phyloP scores from a whole-genome alignment of 2,888 invertebrate genomes.

The Cephonodes hylas region DNA sequence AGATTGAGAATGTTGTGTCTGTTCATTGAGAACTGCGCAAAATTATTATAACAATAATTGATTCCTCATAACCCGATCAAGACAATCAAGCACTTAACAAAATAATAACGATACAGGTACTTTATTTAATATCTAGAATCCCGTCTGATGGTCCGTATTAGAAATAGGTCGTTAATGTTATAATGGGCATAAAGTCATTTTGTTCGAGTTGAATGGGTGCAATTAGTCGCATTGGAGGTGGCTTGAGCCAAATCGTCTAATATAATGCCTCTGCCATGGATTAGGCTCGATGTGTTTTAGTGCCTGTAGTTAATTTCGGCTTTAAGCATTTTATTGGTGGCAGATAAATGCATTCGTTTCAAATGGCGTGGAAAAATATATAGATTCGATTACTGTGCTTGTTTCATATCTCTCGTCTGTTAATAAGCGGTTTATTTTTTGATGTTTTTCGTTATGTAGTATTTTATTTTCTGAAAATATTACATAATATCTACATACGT shows the following conservation, averaged over 20 bases:
- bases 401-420: not conserved
- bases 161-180: slow-evolving; percentile 29
- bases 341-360: not conserved
- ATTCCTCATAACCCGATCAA: not conserved
- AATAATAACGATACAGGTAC: not conserved
- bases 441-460: too few species aligned
- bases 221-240: slow-evolving; percentile 40
- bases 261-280: slow-evolving; percentile 15
- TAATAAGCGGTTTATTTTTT: not conserved
- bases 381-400: not conserved
- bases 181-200: slow-evolving; percentile 36
- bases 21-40: not conserved
- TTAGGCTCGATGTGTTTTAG: slow-evolving; percentile 19
- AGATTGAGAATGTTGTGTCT: too few species aligned
- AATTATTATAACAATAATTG: not conserved
- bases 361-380: not conserved
- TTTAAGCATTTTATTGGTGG: slow-evolving; percentile 4
- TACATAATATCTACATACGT: too few species aligned
- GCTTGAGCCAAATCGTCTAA: slow-evolving; percentile 33
- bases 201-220: slow-evolving; percentile 43
- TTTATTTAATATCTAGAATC: not conserved
- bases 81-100: not conserved
- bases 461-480: too few species aligned
- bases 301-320: slow-evolving; percentile 6
- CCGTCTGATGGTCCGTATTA: slow-evolving; percentile 18